phyloP scores from a whole-genome alignment of 2,888 invertebrate species.

The Harpalus rubripes region DNA sequence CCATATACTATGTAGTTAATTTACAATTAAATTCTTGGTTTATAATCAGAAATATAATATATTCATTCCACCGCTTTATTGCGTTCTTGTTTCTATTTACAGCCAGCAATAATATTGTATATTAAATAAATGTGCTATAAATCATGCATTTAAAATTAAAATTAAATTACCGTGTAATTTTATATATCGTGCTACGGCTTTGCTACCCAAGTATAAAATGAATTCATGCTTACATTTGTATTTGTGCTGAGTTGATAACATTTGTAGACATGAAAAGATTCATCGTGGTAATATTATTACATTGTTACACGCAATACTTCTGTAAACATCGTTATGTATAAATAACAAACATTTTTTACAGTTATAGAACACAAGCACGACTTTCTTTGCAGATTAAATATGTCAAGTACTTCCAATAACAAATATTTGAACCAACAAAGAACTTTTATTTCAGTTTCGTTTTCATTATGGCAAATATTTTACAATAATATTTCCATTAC shows the following conservation, averaged over 20 bases:
- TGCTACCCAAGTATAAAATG: slow-evolving; percentile 10
- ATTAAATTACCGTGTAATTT: not conserved
- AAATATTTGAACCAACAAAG: not conserved
- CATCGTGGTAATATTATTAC: slow-evolving; percentile 36
- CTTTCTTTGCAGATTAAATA: slow-evolving; percentile 15
- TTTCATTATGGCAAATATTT: too few relatives aligned
- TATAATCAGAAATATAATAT: too few relatives aligned
- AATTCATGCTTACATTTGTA: not conserved
- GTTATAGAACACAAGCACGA: slow-evolving; percentile 12
- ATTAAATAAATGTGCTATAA: not conserved
- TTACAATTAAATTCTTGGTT: too few relatives aligned
- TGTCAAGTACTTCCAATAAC: slow-evolving; percentile 22
- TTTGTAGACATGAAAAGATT: slow-evolving; percentile 32
- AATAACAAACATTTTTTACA: slow-evolving; percentile 43
- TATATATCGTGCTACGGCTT: not conserved
- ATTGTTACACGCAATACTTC: slow-evolving; percentile 25
- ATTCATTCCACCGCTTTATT: too few relatives aligned
- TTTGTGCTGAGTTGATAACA: slow-evolving; percentile 23
- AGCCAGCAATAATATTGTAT: not conserved
- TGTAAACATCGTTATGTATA: slow-evolving; percentile 34
- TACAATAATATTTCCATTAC: too few relatives aligned
- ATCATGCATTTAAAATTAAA: not conserved
- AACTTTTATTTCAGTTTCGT: not conserved
- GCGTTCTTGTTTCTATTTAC: not conserved
- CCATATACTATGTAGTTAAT: too few relatives aligned